A percentile compares a stretch with the other conserved stretches of the same genome.
These are phyloP conservation scores for Eremobia ochroleuca DNA, from an alignment of 2,888 invertebrate genomes.

Conservation along the genomic window DNA sequence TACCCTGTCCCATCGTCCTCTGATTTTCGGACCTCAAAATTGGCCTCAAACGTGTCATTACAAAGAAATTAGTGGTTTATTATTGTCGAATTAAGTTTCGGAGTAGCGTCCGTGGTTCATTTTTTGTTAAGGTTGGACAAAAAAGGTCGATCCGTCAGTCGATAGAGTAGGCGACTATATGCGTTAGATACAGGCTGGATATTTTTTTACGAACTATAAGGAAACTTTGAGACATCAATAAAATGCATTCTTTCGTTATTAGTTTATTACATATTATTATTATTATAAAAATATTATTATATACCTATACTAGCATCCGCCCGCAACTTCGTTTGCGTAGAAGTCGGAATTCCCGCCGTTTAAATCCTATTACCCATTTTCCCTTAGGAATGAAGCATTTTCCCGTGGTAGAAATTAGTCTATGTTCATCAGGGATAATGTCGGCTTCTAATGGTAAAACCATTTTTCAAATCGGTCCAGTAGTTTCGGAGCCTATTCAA, in stretches of 20 bases:
- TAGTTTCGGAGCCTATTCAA: too few species aligned
- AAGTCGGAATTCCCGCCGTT: too few species aligned
- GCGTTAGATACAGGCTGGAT: constrained; percentile 56
- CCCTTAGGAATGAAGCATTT: too few species aligned
- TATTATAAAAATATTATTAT: too few species aligned
- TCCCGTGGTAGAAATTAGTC: too few species aligned
- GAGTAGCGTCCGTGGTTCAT: constrained; percentile 70
- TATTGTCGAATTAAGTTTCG: constrained; percentile 80
- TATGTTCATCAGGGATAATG: too few species aligned
- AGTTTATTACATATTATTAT: not conserved
- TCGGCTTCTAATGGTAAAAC: too few species aligned
- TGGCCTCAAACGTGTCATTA: constrained; percentile 78
- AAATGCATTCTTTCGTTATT: not conserved
- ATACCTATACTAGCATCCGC: too few species aligned
- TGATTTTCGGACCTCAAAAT: constrained; percentile 61
- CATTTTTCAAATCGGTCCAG: too few species aligned
- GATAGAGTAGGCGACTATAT: constrained; percentile 76
- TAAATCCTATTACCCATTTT: too few species aligned
- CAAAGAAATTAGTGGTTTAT: constrained; percentile 81
- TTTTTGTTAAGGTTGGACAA: constrained; percentile 70
- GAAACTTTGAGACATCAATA: not conserved
- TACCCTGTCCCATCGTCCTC: constrained; percentile 60
- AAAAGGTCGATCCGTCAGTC: constrained; percentile 71
- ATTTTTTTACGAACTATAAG: constrained; percentile 26
- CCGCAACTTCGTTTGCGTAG: too few species aligned